These are phyloP conservation scores for Phalacrocorax carbo DNA, from an alignment of 2,113 vertebrate species.

Conservation along the genomic window DNA sequence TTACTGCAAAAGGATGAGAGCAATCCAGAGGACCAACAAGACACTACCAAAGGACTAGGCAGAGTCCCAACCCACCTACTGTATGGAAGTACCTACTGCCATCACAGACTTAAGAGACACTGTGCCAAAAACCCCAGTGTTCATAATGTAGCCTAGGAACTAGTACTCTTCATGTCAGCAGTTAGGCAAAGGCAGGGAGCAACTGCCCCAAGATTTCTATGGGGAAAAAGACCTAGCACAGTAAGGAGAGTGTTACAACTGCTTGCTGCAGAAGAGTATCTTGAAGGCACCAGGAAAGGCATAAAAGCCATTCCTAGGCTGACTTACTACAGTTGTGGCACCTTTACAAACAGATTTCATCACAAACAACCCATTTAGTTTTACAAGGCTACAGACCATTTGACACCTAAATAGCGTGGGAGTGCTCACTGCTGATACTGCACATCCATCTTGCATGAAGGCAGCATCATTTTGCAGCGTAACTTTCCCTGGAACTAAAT, in stretches of 20 bases:
- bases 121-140: background rate
- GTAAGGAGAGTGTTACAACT: background rate
- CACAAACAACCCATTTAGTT: background rate
- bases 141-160: background rate
- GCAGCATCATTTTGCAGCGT: background rate
- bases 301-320: background rate
- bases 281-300: background rate
- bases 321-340: background rate
- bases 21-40: background rate
- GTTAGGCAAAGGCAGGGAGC: background rate
- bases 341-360: background rate
- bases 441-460: background rate
- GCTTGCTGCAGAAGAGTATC: background rate
- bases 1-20: background rate
- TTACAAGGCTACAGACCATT: background rate
- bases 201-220: background rate
- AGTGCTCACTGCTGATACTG: background rate
- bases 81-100: background rate
- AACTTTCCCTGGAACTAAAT: background rate
- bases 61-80: background rate
- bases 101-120: background rate
- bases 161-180: background rate
- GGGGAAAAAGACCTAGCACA: background rate
- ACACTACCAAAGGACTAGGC: background rate
- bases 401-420: constrained; percentile 5